Evolutionary conservation across 2,113 vertebrate species (phyloP), one percentile per base, ranked within the genome.

Genomic region (Erythrocebus patas): DNA sequence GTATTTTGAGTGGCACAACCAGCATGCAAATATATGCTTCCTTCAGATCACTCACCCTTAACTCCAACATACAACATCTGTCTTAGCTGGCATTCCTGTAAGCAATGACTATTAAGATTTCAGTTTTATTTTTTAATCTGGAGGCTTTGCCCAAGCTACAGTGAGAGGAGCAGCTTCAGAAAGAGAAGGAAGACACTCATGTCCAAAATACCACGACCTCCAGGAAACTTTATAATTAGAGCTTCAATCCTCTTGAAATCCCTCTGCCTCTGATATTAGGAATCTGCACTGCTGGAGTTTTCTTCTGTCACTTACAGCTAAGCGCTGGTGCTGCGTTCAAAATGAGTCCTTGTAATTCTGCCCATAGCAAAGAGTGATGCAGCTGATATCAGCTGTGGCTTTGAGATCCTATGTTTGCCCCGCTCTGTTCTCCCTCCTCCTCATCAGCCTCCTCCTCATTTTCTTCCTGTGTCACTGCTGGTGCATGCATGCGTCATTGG

Each of bases 401-500:
- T 80, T 83, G 3, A 1, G 12, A 32, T 72, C 38, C 66, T 89
- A 6, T 22, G 45, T 50, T 83, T 3, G 3, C 70, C 30, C 66
- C 80, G 40, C 76, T 89, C 73, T 89, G 90, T 70, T 81, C 48
- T 86, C 32, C 85, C 78, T 73, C 78, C 86, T 91, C 90, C 91
- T 84, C 45, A 68, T 23, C 89, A 61, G 48, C 64, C 61, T 88
- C 96, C 90, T 75, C 93, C 72, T 88, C 61, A 45, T 87, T 57
- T 27, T 45, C 59, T 20, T 93, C 64, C 66, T 81, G 7, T 95
- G 92, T 92, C 95, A 96, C 79, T 95, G 66, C 38, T 32, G 13
- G 79, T 90, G 73, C 68, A 83, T 81, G 66, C 52, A 81, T 96
- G 95, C 97, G 95, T 98, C 98, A 98, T 95, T 97, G 97, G 96